Evolutionary conservation across 2,113 vertebrate species (phyloP).

Genomic region (Marcusenius ussheri): DNA sequence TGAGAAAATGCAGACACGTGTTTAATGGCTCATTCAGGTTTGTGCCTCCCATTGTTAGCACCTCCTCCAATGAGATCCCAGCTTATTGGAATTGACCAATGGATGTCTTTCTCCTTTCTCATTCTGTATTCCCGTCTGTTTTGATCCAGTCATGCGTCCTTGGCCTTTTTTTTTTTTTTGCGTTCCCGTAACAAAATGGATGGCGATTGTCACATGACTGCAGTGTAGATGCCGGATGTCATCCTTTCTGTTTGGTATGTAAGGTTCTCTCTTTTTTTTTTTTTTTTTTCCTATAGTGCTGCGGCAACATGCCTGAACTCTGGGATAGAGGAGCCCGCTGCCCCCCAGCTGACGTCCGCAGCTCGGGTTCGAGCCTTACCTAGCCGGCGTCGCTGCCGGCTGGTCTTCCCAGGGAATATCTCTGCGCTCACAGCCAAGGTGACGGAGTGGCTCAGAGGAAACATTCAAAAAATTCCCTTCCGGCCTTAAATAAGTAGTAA

Average conservation of each 20-base stretch:
- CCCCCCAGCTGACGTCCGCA: slow-evolving; percentile 27
- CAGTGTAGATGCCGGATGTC: neutral
- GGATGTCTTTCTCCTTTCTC: neutral
- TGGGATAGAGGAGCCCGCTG: slow-evolving; percentile 20
- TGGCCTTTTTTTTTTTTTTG: neutral
- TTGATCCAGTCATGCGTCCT: neutral
- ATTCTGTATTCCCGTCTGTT: neutral
- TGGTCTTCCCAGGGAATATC: slow-evolving; percentile 30
- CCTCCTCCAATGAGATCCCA: neutral
- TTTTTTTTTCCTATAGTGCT: neutral
- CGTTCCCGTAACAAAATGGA: neutral
- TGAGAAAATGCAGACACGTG: neutral
- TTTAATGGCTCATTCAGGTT: neutral
- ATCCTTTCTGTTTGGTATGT: neutral
- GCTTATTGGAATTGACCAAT: neutral
- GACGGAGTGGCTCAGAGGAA: neutral
- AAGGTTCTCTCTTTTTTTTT: neutral
- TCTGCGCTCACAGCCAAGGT: slow-evolving; percentile 43
- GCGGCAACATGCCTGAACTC: slow-evolving; percentile 13
- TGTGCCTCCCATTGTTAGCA: neutral
- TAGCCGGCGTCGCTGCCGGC: slow-evolving; percentile 30
- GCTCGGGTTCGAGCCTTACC: slow-evolving; percentile 40
- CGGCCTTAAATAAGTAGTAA: neutral
- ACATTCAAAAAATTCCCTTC: neutral
- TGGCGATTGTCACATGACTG: neutral